These are phyloP conservation scores for Sylvia borin DNA, from an alignment of 2,797 vertebrate genomes.

Conservation along the genomic window DNA sequence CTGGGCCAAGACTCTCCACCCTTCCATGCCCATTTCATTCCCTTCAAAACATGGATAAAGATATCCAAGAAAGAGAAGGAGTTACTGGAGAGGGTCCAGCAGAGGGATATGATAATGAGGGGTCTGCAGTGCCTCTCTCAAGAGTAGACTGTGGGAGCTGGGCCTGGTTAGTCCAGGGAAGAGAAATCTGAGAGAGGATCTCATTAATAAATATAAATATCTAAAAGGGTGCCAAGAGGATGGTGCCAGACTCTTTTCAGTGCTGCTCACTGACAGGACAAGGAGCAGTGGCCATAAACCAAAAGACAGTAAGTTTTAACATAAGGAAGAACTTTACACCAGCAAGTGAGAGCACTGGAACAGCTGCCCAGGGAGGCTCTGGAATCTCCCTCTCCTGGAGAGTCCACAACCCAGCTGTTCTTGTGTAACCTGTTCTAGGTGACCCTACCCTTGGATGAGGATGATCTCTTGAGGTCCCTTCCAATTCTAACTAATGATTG, in stretches of 20 bases:
- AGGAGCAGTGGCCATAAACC: not conserved
- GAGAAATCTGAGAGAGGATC: not conserved
- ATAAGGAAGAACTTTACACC: not conserved
- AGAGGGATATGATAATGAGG: not conserved
- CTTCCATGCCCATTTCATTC: not conserved
- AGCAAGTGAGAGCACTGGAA: not conserved
- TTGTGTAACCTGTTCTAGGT: not conserved
- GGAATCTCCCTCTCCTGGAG: not conserved
- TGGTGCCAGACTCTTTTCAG: not conserved
- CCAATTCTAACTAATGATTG: not conserved
- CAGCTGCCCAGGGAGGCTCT: not conserved
- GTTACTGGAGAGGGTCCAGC: not conserved
- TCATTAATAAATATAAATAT: not conserved
- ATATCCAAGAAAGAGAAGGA: not conserved
- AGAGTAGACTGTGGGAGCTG: not conserved
- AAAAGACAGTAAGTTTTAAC: rapidly evolving
- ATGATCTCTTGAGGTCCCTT: not conserved
- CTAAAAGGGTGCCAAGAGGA: not conserved
- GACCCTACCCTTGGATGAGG: not conserved
- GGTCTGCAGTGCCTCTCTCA: not conserved
- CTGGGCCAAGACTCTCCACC: not conserved
- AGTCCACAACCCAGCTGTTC: not conserved
- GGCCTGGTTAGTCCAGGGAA: not conserved
- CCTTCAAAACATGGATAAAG: not conserved
- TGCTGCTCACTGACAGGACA: not conserved